Evolutionary conservation across 2,113 vertebrate species (phyloP).

Genomic region (Scophthalmus maximus): DNA sequence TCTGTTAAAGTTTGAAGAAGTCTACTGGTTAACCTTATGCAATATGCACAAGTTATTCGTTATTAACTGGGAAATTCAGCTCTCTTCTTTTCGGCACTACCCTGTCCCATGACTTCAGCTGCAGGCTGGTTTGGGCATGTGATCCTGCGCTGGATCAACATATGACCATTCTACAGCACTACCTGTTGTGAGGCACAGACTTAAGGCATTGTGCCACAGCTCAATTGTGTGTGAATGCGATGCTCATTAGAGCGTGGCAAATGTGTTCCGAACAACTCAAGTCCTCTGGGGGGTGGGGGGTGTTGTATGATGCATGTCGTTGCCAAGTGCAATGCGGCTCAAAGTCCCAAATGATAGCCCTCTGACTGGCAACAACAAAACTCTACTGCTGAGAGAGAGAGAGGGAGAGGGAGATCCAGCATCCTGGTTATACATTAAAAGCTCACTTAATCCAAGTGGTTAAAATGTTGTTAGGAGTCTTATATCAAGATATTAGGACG

Average conservation of each 20-base stretch:
- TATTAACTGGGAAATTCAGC: not conserved
- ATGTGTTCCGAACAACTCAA: constrained; percentile 20
- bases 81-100: not conserved
- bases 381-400: no score
- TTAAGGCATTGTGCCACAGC: no score
- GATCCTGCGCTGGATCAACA: constrained; percentile 30
- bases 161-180: not conserved
- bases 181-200: not conserved
- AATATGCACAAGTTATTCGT: not conserved
- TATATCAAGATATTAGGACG: no score
- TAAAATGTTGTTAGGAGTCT: no score
- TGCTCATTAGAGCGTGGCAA: constrained; percentile 8
- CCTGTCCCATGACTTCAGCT: constrained; percentile 23
- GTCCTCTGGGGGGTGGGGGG: not conserved
- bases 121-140: constrained; percentile 22
- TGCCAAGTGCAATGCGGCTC: constrained; percentile 3
- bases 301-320: not conserved
- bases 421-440: no score
- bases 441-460: not conserved
- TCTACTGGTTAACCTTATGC: no score
- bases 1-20: no score
- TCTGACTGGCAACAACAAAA: constrained; percentile 1
- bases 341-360: constrained; percentile 9
- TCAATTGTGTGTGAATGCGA: constrained; percentile 2
- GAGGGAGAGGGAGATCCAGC: no score